phyloP scores from a whole-genome alignment of 23 tunicate genomes.

The Ascidia mentula region DNA sequence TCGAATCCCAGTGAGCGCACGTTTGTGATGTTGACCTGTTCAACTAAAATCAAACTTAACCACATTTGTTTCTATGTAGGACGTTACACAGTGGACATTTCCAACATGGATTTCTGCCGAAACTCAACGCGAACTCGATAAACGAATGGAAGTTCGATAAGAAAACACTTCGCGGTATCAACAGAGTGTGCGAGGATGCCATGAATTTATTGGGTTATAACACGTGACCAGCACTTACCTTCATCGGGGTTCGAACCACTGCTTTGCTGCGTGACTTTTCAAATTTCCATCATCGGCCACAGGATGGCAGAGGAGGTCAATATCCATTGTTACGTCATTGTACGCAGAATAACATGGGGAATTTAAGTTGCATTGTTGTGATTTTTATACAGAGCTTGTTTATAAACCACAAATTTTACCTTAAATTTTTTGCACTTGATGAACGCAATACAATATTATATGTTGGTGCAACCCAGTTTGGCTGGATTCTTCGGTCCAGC shows the following conservation, averaged over 20 bases:
- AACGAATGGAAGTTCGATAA: conserved; percentile 15
- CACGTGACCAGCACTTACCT: background rate
- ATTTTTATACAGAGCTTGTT: too few relatives aligned
- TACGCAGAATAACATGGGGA: too few relatives aligned
- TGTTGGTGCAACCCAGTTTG: too few relatives aligned
- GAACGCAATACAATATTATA: too few relatives aligned
- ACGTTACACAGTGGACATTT: conserved; percentile 20
- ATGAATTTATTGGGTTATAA: conserved; percentile 9
- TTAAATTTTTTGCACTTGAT: too few relatives aligned
- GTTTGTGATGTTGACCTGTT: background rate
- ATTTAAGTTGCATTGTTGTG: too few relatives aligned
- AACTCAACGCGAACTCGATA: background rate
- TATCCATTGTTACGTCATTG: too few relatives aligned
- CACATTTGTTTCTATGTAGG: background rate
- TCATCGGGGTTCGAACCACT: background rate
- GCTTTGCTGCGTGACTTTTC: too few relatives aligned
- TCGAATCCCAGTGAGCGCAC: background rate
- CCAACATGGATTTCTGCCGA: background rate
- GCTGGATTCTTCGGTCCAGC: too few relatives aligned
- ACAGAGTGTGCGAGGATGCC: conserved; percentile 16
- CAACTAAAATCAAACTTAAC: background rate
- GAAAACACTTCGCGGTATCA: background rate
- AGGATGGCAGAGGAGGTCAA: too few relatives aligned
- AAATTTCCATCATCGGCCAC: too few relatives aligned
- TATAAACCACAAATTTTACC: too few relatives aligned